phyloP scores from a whole-genome alignment of 2,797 vertebrate species.

The Steatocranus sp. region DNA sequence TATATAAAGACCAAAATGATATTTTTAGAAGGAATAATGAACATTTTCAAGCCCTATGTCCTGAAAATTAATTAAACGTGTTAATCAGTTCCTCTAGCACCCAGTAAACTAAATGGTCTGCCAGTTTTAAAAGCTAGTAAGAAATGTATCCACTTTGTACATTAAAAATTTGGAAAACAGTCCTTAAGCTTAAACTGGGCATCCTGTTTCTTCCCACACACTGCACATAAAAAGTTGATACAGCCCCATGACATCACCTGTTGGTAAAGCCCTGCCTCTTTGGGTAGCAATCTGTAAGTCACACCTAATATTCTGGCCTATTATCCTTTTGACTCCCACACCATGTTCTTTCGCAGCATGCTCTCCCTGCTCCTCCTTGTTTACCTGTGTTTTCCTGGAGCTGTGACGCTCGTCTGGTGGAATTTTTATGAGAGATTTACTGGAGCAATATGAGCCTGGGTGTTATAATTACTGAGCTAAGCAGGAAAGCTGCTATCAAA shows the following conservation, averaged over 20 bases:
- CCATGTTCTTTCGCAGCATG: not conserved
- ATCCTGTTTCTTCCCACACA: too few relatives aligned
- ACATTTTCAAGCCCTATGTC: not conserved
- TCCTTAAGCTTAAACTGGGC: not conserved
- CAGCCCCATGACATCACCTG: not conserved
- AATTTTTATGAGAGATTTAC: slow-evolving; percentile 37
- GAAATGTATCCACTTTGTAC: not conserved
- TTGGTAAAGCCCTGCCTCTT: not conserved
- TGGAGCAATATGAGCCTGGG: slow-evolving; percentile 1
- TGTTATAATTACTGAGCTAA: slow-evolving; percentile 41
- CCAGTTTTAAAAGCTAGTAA: not conserved
- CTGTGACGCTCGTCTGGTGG: slow-evolving; percentile 1
- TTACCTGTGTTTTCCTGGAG: slow-evolving; percentile 36
- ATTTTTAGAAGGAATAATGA: not conserved
- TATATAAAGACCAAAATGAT: not conserved
- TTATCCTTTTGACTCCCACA: not conserved
- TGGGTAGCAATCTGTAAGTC: not conserved
- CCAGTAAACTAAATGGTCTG: not conserved
- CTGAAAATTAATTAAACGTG: not conserved
- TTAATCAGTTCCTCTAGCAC: not conserved
- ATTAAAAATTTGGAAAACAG: not conserved
- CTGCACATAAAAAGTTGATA: not conserved
- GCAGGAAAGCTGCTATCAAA: slow-evolving; percentile 36
- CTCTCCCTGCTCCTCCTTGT: not conserved
- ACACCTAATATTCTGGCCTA: not conserved